Base-by-base conservation (phyloP, 2,113 vertebrate genomes). In the Dipodomys stephensi region DNA sequence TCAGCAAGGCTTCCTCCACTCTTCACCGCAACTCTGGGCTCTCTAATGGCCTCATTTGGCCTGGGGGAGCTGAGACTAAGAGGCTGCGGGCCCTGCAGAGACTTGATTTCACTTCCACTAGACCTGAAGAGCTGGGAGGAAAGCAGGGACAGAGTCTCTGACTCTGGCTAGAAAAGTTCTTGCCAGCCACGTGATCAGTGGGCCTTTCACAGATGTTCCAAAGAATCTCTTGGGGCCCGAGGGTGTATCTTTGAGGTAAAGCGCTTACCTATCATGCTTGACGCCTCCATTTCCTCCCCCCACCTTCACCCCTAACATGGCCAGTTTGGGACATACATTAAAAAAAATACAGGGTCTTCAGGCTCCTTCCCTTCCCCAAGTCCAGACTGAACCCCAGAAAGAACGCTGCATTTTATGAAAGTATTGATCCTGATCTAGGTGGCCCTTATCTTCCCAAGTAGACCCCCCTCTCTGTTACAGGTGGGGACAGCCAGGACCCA, bases 321-420 rank as follows among this genome's bases (percentile, higher is more conserved):
- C 20, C 30, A 15, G 16, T 35, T 77, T 46, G 4, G 15, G 39
- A 46, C 60, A 19, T 83, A 20, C 25, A 0, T 81, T 78, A 25
- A 60, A 88, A 39, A 39, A 39, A 39, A 86, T 65, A 76, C 57
- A 87, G 6, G 35, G 10, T 77, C 91, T 87, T 88, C 39, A 65
- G 68, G 35, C 22, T 57, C 53, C 53, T 57, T 13, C 27, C n/a
- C 49, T 64, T 39, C 16, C 8, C 53, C 68, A 20, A 25, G 39
- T n/a, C 27, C 22, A 81, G 87, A 28, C 44, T 19, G 22, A 85
- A 35, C 62, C 22, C 18, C 35, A 10, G 53, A 90, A 73, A 65
- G 15, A 57, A 57, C 15, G 79, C n/a, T 93, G 80, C 44, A 44
- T 64, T 93, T 90, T 76, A 49, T 67, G 53, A 81, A 73, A 28